Conservation (phyloP, 2,888 invertebrate species). For the Epistrophe grossulariae region DNA sequence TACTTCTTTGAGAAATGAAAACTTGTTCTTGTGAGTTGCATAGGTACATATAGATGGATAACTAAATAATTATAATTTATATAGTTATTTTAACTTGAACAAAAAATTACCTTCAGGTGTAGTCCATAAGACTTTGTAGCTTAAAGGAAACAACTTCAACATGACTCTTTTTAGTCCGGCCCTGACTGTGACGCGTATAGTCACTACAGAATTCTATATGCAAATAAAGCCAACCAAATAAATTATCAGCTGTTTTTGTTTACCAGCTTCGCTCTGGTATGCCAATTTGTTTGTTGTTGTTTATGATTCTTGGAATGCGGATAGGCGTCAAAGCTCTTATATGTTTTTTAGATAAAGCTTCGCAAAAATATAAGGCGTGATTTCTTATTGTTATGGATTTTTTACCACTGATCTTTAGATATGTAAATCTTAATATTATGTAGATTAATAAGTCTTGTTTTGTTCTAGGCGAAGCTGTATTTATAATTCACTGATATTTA, state of each 20-base stretch:
- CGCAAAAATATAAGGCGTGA: conserved; percentile 13
- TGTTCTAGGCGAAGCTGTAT: background rate
- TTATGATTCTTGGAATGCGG: conserved; percentile 61
- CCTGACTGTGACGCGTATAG: conserved; percentile 9
- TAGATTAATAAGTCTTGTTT: conserved; percentile 1
- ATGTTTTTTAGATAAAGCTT: background rate
- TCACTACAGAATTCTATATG: conserved; percentile 60
- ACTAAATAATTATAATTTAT: no score
- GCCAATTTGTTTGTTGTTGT: conserved; percentile 20
- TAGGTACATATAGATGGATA: no score
- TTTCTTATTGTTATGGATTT: conserved; percentile 10
- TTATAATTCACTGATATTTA: conserved; percentile 9
- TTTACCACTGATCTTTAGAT: background rate
- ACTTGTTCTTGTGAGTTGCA: no score
- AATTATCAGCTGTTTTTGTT: conserved; percentile 61
- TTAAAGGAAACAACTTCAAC: no score
- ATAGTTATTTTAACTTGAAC: no score
- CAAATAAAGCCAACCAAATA: conserved; percentile 34
- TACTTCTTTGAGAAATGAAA: no score
- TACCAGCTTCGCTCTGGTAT: conserved; percentile 4
- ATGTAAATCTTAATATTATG: conserved; percentile 4
- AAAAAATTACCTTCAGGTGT: no score
- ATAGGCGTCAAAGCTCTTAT: conserved; percentile 32
- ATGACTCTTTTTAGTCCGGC: background rate
- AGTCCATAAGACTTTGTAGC: no score